Conservation (phyloP, 1,140 invertebrate species). For the Trichonephila clavipes region DNA sequence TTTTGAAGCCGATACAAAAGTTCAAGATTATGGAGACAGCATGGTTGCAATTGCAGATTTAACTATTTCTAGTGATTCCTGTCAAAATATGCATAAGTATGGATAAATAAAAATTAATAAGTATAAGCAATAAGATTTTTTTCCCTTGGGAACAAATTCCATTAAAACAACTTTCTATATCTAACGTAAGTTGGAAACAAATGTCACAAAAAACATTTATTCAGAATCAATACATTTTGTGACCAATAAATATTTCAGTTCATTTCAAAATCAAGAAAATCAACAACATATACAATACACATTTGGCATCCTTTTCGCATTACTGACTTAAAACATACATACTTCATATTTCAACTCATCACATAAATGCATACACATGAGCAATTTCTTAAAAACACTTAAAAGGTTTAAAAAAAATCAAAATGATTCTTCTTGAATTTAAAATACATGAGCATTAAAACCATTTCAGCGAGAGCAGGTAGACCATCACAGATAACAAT, state of each 20-base stretch:
- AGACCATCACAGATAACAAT: not conserved
- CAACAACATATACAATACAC: not conserved
- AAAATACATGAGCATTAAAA: not conserved
- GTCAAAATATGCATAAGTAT: not conserved
- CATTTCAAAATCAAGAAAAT: slow-evolving; percentile 21
- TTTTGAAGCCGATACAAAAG: slow-evolving; percentile 65
- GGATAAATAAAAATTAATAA: slow-evolving; percentile 37
- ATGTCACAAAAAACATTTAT: slow-evolving; percentile 33
- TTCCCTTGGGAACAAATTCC: not conserved
- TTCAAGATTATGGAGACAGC: slow-evolving; percentile 63
- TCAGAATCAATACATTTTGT: slow-evolving; percentile 17
- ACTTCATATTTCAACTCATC: not conserved
- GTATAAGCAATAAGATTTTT: not conserved
- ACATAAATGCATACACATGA: slow-evolving; percentile 3
- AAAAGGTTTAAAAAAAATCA: not conserved
- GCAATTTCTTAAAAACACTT: not conserved
- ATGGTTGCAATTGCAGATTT: slow-evolving; percentile 57
- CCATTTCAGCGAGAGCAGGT: not conserved
- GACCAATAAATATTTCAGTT: slow-evolving; percentile 21
- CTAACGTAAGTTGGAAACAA: too few species aligned
- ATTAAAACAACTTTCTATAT: too few species aligned
- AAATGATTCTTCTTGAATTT: not conserved
- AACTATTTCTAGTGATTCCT: not conserved
- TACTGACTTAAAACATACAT: not conserved
- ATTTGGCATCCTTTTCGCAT: not conserved